phyloP scores from a whole-genome alignment of 2,888 invertebrate genomes.

The Mactromeris polynyma region DNA sequence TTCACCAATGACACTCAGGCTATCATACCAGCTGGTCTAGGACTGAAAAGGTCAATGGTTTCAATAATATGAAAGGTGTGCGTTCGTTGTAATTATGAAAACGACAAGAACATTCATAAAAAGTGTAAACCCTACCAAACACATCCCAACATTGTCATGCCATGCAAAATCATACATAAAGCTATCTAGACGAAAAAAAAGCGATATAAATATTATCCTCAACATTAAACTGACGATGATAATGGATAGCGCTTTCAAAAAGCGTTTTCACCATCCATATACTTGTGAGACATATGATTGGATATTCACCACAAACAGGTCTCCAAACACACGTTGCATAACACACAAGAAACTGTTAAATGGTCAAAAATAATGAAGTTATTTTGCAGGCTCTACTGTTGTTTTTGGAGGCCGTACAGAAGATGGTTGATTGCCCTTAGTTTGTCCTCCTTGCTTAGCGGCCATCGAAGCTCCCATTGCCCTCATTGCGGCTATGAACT shows the following conservation, averaged over 20 bases:
- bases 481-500: slow-evolving; percentile 46
- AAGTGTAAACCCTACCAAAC: neutral
- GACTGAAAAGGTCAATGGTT: neutral
- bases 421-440: neutral
- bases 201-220: neutral
- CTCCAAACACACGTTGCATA: neutral
- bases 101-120: neutral
- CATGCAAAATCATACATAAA: neutral
- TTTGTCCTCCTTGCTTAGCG: neutral
- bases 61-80: neutral
- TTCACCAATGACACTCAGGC: neutral
- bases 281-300: neutral
- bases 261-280: neutral
- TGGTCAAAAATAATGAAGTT: neutral
- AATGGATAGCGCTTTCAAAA: neutral
- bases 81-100: neutral
- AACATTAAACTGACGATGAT: neutral
- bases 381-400: neutral
- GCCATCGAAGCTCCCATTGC: slow-evolving; percentile 41
- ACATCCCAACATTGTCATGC: neutral
- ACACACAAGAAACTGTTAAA: neutral
- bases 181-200: neutral
- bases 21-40: neutral
- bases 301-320: neutral
- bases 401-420: neutral